phyloP scores from a whole-genome alignment of 2,797 vertebrate genomes.

The Selene dorsalis region DNA sequence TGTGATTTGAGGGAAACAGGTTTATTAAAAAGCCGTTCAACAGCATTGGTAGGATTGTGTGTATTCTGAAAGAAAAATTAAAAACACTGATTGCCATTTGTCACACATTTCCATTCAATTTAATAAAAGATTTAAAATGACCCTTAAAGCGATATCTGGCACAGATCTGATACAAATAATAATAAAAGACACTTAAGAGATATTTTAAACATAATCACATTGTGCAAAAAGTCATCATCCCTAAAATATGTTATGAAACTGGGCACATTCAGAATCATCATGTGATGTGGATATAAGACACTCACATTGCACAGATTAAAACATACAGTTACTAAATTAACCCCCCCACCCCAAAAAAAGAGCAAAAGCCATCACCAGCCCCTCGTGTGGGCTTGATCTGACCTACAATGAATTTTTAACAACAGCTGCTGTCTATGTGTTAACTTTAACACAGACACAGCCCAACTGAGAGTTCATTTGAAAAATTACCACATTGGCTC shows the following conservation, averaged over 20 bases:
- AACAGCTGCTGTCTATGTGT: neutral
- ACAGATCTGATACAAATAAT: slow-evolving; percentile 51
- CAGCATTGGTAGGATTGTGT: neutral
- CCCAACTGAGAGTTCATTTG: neutral
- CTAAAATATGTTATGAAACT: slow-evolving; percentile 10
- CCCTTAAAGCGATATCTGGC: slow-evolving; percentile 20
- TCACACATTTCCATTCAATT: slow-evolving; percentile 21
- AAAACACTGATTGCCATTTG: neutral
- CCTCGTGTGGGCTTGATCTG: neutral
- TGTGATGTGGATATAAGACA: slow-evolving; percentile 27
- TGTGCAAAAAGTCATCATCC: slow-evolving; percentile 34
- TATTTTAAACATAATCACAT: slow-evolving; percentile 33
- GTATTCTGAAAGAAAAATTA: neutral
- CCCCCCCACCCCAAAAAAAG: too few species aligned
- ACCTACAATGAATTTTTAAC: slow-evolving; percentile 5
- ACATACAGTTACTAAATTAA: neutral
- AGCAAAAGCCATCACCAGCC: slow-evolving; percentile 1
- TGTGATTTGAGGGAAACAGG: neutral
- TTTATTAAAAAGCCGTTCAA: neutral
- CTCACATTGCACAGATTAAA: slow-evolving; percentile 27
- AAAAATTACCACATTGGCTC: neutral
- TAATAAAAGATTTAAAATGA: slow-evolving; percentile 46
- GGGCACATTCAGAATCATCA: slow-evolving; percentile 32
- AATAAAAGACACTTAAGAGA: slow-evolving; percentile 27
- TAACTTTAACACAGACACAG: neutral